Conservation (phyloP, 2,888 invertebrate species). For the Drosophila setosimentum region DNA sequence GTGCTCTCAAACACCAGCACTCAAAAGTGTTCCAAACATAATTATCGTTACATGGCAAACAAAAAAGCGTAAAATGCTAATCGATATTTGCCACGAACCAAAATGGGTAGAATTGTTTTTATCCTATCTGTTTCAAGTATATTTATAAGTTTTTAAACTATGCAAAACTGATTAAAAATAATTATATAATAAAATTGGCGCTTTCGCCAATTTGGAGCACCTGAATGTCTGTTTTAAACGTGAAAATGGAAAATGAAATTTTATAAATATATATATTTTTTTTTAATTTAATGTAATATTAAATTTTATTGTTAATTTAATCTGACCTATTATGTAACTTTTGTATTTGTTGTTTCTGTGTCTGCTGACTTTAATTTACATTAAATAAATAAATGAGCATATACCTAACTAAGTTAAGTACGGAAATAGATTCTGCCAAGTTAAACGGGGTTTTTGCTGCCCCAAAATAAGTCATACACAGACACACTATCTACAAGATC, state of each 20-base stretch:
- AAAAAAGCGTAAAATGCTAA: background rate
- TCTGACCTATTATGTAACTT: background rate
- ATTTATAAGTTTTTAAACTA: no score
- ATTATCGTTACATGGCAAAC: background rate
- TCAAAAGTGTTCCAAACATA: background rate
- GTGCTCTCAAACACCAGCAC: background rate
- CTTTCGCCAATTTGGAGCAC: no score
- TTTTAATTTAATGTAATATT: background rate
- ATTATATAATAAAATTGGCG: no score
- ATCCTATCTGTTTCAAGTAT: background rate
- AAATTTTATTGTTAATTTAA: background rate
- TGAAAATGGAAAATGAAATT: background rate
- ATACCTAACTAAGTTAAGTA: background rate
- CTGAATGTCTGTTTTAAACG: no score
- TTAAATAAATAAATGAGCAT: background rate
- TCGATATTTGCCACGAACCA: background rate
- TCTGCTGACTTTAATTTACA: background rate
- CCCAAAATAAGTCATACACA: background rate
- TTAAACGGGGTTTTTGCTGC: background rate
- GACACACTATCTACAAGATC: background rate
- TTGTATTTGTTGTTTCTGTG: background rate
- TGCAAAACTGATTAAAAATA: no score
- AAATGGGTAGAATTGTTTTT: background rate
- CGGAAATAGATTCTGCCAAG: background rate
- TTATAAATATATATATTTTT: background rate